These are phyloP conservation scores for Aegithalos caudatus DNA, from an alignment of 2,113 vertebrate species.

Conservation along the genomic window DNA sequence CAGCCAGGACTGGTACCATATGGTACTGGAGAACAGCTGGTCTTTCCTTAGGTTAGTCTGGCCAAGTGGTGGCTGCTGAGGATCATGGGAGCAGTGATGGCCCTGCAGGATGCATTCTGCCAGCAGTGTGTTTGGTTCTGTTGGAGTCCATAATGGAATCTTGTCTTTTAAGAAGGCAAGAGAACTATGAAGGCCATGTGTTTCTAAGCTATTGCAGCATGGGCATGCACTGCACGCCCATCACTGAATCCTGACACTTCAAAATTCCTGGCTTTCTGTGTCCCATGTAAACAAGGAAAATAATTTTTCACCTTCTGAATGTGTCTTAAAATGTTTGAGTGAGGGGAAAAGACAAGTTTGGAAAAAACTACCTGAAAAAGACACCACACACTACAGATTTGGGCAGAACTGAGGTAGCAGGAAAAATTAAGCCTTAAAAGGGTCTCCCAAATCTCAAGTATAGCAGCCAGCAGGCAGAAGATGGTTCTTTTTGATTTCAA, in stretches of 20 bases:
- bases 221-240: not conserved
- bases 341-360: not conserved
- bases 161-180: not conserved
- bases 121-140: not conserved
- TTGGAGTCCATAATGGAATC: not conserved
- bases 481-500: not conserved
- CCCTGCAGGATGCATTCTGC: not conserved
- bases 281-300: not conserved
- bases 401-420: not conserved
- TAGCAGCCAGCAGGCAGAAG: not conserved
- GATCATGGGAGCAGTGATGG: not conserved
- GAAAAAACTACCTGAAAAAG: not conserved
- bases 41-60: too few relatives aligned
- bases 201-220: not conserved
- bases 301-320: not conserved
- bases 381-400: not conserved
- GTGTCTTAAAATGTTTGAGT: not conserved
- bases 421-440: not conserved
- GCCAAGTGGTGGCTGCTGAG: fast-evolving
- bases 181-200: not conserved
- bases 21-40: fast-evolving
- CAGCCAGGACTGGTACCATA: not conserved
- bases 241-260: not conserved
- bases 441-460: not conserved
- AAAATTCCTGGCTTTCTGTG: not conserved